Conservation (phyloP, 1,140 invertebrate species). For the Apocrypta bakeri region DNA sequence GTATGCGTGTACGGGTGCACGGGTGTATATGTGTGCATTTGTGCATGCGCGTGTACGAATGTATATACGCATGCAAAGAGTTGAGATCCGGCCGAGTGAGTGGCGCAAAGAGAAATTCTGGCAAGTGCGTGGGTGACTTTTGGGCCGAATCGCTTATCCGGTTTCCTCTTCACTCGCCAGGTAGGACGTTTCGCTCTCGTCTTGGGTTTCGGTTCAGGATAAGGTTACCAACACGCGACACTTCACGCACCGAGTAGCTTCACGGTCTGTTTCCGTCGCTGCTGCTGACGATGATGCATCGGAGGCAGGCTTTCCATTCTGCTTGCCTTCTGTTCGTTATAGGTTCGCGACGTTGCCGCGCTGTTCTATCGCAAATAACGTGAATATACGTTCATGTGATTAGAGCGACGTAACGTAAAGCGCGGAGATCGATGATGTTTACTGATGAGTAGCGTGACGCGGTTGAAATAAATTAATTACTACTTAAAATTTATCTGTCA, state of each 20-base stretch:
- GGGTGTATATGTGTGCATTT: too few species aligned
- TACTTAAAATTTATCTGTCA: too few species aligned
- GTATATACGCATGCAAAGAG: not conserved
- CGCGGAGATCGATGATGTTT: too few species aligned
- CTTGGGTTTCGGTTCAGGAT: conserved; percentile 57
- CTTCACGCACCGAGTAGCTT: conserved; percentile 67
- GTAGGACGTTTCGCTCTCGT: conserved; percentile 24
- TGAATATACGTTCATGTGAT: not conserved
- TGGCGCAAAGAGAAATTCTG: conserved; percentile 33
- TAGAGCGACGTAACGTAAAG: conserved; percentile 4
- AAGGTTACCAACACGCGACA: conserved; percentile 68
- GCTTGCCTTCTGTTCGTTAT: not conserved
- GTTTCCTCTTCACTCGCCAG: conserved; percentile 49
- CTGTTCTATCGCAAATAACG: not conserved
- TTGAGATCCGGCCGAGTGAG: not conserved
- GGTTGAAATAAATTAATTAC: too few species aligned
- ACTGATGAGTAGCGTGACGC: too few species aligned
- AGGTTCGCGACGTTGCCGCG: not conserved
- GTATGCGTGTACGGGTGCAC: too few species aligned
- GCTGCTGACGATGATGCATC: conserved; percentile 45
- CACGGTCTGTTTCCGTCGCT: conserved; percentile 64
- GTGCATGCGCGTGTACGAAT: too few species aligned
- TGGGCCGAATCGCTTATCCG: conserved; percentile 53
- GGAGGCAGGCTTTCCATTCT: not conserved
- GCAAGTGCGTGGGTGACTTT: conserved; percentile 51